Evolutionary conservation across 2,888 invertebrate genomes (phyloP), one percentile per base, ranked within the genome.

Genomic region (Scaptomyza caliginosa): DNA sequence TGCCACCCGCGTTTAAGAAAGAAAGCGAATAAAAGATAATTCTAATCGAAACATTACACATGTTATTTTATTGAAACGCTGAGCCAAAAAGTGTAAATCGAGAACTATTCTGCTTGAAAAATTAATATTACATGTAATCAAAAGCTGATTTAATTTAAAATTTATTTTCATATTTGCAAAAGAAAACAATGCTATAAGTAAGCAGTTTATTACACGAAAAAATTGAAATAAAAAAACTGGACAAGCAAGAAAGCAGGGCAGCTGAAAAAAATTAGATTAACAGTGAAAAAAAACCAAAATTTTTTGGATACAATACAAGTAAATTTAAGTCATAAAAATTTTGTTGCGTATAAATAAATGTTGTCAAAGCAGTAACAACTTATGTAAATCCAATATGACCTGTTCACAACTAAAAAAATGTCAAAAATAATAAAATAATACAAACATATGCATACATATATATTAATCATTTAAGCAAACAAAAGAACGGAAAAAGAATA

Each of bases 381-480:
- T 8, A 7, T 36, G 46, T 62, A 54, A 46, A 62, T 36, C 32
- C 32, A 62, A 67, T 21, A 56, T 48, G 40, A 65, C 49, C 34
- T 64, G 28, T 26, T 17, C 40, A 23, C 32, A 30, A 23, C 17
- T 13, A 11, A 67, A 56, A 55, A 28, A 32, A 55, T 55, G 28
- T 34, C 38, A 48, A 56, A 24, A 21, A 40, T 52, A 54, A 48
- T 30, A 16, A 60, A 62, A 63, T 49, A 64, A 54, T 24, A 32
- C 24, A 34, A 62, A 24, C 46, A 42, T 30, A 26, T 26, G 3
- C 13, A 32, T 4, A 32, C 3, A 13, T 32, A 6, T 32, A 45
- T 54, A 56, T 72, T 56, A 72, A 73, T 73, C 68, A 69, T 71
- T 42, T 74, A 74, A 72, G 72, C 46, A 65, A 26, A 63, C 63